Evolutionary conservation across 2,797 vertebrate species (phyloP).

Genomic region (Arremon aurantiirostris): DNA sequence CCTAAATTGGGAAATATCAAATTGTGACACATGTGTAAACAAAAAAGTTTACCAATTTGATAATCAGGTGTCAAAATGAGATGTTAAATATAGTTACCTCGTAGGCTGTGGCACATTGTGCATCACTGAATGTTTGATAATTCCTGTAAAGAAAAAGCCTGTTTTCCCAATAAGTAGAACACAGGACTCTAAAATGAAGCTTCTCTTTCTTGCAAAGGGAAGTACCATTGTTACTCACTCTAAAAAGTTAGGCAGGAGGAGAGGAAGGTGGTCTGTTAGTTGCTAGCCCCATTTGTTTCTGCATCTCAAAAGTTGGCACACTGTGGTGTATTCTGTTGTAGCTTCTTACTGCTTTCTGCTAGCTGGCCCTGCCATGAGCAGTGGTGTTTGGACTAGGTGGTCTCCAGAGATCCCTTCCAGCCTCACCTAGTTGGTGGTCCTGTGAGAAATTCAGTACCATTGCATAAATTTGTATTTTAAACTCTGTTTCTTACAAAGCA

Average conservation of each 20-base stretch:
- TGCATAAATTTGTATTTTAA: background rate
- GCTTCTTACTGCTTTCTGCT: background rate
- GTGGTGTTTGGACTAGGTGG: background rate
- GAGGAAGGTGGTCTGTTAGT: background rate
- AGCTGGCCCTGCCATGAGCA: background rate
- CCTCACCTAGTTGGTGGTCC: background rate
- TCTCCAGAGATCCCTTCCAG: background rate
- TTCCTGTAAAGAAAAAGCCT: background rate
- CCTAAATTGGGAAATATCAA: background rate
- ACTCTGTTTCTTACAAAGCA: background rate
- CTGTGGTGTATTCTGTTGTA: background rate
- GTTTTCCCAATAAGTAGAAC: background rate
- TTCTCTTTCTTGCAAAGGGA: background rate
- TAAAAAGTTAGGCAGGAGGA: background rate
- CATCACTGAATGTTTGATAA: background rate
- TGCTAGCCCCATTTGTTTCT: background rate
- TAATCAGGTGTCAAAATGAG: background rate
- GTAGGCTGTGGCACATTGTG: background rate
- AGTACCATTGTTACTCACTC: background rate
- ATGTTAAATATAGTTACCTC: background rate
- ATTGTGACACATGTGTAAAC: background rate
- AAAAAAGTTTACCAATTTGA: background rate
- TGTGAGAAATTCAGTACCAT: background rate
- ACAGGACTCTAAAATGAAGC: background rate
- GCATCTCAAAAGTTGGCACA: background rate